Base-by-base conservation (phyloP, 2,888 invertebrate genomes). In the Netelia fuscicornis region DNA sequence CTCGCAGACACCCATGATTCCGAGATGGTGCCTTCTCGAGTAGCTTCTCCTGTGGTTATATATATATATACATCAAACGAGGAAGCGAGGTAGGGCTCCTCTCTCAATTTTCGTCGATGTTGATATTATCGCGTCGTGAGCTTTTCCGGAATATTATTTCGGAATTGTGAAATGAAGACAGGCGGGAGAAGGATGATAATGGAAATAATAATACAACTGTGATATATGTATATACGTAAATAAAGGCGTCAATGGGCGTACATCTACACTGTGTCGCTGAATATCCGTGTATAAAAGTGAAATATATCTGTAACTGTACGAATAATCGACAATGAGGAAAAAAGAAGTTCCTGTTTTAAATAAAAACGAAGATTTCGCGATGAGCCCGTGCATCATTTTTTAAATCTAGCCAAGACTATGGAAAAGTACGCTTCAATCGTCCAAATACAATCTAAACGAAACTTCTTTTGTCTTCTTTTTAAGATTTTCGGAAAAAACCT, bases 1-100 rank as follows among this genome's bases (percentile, higher is more conserved):
- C 25, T 60, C 58, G 65, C 58, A 76, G 60, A 81, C 81, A 76
- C 62, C 80, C 80, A 65, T 77, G 82, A 76, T 70, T 71, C 64
- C 76, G 76, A 54, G 54, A 37, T 37, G 54, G 13, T 13, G n/a
- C 54, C n/a, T 17, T 13, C 54, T 11, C 54, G 54, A 13, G 54
- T 30, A 30, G 76, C 56, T 42, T 76, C 65, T 65, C 56, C 37
- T 25, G 54, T 65, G 11, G 42, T 65, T 17, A 76, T 76, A 37
- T 37, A 37, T 37, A 37, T 56, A 76, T 20, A 76, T 20, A 52
- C 44, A 30, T 52, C 56, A 54, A 25, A 67, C 76, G 42, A 65
- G 42, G 37, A 54, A 65, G 17, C 54, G 54, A 54, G 37, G n/a
- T 64, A 56, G 42, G 71, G 44, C 48, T 70, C 20, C 23, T 58